A percentile compares a stretch with the other conserved stretches of the same genome.
Conservation (phyloP, 1,140 invertebrate species). For the Drosophila ogumai region DNA sequence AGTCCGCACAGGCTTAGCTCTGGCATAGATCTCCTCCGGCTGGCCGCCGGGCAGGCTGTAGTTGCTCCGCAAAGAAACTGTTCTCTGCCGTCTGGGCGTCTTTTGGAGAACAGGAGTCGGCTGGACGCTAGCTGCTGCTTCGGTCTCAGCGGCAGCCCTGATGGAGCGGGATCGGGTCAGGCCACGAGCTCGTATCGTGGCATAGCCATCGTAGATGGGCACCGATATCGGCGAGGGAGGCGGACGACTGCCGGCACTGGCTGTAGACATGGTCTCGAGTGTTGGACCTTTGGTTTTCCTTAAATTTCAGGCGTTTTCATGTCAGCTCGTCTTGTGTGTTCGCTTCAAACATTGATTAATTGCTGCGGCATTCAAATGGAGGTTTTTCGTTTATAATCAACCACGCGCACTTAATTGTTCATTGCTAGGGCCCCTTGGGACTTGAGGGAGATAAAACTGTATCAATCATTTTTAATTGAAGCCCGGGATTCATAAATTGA, state of each 20-base stretch:
- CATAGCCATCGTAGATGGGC: constrained; percentile 92
- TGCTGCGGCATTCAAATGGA: constrained; percentile 63
- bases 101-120: constrained; percentile 17
- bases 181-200: constrained; percentile 89
- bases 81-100: constrained; percentile 47
- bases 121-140: constrained; percentile 54
- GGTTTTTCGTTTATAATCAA: constrained; percentile 70
- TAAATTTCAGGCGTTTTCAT: constrained; percentile 50
- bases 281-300: constrained; percentile 22
- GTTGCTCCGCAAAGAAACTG: constrained; percentile 72
- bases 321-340: constrained; percentile 26
- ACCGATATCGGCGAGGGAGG: constrained; percentile 85
- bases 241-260: constrained; percentile 75
- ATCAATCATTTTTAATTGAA: constrained; percentile 79
- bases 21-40: constrained; percentile 70
- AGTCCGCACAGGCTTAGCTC: constrained; percentile 75
- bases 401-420: constrained; percentile 54
- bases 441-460: constrained; percentile 55
- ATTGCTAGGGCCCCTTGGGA: constrained; percentile 48
- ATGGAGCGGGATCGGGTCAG: constrained; percentile 85
- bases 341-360: constrained; percentile 72
- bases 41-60: constrained; percentile 60
- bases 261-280: constrained; percentile 51
- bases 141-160: constrained; percentile 73
- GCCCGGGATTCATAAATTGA: constrained; percentile 44